Evolutionary conservation across 2,113 vertebrate genomes (phyloP).

Genomic region (Scolopax mira): DNA sequence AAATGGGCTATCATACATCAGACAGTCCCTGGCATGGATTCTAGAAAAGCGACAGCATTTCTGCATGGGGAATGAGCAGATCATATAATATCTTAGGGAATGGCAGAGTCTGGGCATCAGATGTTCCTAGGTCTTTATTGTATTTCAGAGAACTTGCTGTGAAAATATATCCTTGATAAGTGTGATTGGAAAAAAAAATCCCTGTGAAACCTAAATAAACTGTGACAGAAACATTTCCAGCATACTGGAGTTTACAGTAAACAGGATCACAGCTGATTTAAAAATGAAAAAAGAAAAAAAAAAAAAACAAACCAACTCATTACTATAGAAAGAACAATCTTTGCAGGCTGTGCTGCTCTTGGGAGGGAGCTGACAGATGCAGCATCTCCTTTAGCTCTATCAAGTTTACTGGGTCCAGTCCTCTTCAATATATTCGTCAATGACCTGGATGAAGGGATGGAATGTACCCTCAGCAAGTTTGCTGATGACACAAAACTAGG

Average conservation of each 20-base stretch:
- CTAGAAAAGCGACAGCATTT: not conserved
- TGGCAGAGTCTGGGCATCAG: constrained; percentile 34
- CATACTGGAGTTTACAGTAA: constrained; percentile 43
- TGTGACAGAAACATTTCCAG: constrained; percentile 28
- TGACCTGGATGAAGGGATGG: no score
- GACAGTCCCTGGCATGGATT: not conserved
- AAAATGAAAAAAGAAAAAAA: constrained; percentile 17
- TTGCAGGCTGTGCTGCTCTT: constrained; percentile 1
- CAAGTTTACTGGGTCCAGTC: no score
- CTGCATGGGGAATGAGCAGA: constrained; percentile 32
- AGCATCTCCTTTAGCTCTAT: not conserved
- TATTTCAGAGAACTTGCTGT: constrained; percentile 32
- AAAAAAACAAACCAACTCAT: no score
- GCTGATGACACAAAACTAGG: no score
- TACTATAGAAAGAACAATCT: constrained; percentile 9
- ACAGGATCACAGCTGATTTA: constrained; percentile 36
- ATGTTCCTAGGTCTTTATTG: constrained; percentile 29
- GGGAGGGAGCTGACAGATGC: constrained; percentile 10
- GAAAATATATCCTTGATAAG: constrained; percentile 57
- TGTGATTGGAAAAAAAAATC: constrained; percentile 11
- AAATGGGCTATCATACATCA: constrained; percentile 3
- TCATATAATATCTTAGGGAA: constrained; percentile 12
- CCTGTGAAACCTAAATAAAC: constrained; percentile 36
- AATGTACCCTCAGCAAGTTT: no score
- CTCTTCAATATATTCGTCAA: no score